phyloP scores from a whole-genome alignment of 2,797 vertebrate species.

The Coluber constrictor region DNA sequence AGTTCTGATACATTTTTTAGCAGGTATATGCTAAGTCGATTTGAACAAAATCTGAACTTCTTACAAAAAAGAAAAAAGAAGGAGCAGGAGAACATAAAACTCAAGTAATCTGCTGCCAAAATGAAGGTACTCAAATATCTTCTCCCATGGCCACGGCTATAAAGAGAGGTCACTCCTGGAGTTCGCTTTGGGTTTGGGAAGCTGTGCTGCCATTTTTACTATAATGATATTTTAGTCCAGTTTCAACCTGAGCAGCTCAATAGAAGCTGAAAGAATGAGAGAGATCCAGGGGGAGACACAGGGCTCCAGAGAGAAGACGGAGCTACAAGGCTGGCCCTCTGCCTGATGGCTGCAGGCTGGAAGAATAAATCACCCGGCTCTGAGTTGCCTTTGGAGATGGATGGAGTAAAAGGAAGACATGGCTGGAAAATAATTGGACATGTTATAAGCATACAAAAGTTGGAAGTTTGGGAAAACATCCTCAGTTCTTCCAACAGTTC shows the following conservation, averaged over 20 bases:
- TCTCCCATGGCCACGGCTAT: constrained; percentile 4
- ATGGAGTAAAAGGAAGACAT: constrained; percentile 10
- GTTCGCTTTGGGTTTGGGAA: constrained; percentile 5
- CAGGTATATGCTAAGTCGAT: neutral
- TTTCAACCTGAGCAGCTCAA: neutral
- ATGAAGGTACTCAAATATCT: constrained; percentile 15
- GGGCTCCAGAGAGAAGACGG: neutral
- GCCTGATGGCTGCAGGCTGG: neutral
- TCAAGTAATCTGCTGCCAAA: neutral
- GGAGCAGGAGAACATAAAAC: neutral
- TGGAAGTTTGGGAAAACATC: constrained; percentile 5
- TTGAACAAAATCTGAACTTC: neutral
- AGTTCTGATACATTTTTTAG: neutral
- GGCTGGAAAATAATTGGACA: constrained; percentile 12
- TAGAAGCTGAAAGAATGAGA: constrained; percentile 6
- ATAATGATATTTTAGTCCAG: constrained; percentile 10
- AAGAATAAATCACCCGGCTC: neutral
- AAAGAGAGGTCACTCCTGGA: neutral
- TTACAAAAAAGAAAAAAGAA: neutral
- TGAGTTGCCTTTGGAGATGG: constrained; percentile 22
- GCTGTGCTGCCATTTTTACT: constrained; percentile 8
- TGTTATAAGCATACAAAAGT: constrained; percentile 18
- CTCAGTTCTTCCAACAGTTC: constrained; percentile 29
- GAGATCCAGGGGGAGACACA: neutral
- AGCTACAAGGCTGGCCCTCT: neutral